phyloP scores from a whole-genome alignment of 2,797 vertebrate species.

The Mormyrops boulengeri region DNA sequence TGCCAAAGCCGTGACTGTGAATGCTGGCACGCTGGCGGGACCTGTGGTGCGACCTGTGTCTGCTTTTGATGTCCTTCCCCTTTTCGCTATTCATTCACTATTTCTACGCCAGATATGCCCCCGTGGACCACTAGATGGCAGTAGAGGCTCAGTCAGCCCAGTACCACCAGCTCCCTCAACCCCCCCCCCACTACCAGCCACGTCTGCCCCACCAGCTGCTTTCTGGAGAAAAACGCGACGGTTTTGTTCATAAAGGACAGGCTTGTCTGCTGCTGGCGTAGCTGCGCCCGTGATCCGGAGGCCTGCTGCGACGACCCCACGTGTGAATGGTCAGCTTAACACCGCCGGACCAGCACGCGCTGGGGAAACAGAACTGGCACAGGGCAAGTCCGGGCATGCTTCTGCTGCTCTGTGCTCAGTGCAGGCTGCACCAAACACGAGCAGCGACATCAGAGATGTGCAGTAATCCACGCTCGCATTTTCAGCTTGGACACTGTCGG shows the following conservation, averaged over 20 bases:
- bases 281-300: too few species aligned
- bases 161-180: too few species aligned
- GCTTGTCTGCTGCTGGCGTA: neutral
- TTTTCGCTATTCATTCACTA: neutral
- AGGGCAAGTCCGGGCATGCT: neutral
- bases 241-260: constrained; percentile 14
- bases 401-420: neutral
- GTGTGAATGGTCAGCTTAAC: neutral
- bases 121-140: constrained; percentile 13
- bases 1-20: neutral
- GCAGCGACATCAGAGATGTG: neutral
- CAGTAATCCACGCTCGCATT: neutral
- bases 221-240: neutral
- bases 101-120: neutral
- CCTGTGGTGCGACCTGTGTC: neutral
- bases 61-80: neutral
- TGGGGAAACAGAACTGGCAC: neutral
- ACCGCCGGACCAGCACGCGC: neutral
- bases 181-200: neutral
- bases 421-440: neutral
- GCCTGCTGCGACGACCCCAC: neutral
- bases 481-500: neutral
- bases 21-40: neutral
- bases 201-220: neutral
- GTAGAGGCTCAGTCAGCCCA: neutral